These are phyloP conservation scores for Caenorhabditis brenneri DNA, from an alignment of 1,140 invertebrate species.

Conservation along the genomic window DNA sequence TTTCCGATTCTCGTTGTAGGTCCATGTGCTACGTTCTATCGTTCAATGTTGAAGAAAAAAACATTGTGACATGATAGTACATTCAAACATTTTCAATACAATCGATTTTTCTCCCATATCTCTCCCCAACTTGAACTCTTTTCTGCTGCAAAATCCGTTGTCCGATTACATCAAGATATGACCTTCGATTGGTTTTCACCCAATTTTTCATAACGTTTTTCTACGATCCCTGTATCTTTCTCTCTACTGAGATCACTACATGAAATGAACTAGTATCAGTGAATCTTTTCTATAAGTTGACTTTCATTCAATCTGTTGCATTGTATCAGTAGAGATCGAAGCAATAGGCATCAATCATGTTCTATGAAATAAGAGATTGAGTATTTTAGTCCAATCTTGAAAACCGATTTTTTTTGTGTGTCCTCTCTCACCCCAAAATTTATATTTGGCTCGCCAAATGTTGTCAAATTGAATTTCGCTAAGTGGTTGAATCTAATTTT, in stretches of 20 bases:
- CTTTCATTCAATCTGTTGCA: too few species aligned
- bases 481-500: constrained; percentile 7
- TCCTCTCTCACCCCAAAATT: neutral
- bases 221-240: too few species aligned
- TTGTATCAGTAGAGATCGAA: too few species aligned
- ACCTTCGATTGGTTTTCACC: constrained; percentile 1
- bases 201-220: neutral
- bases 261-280: too few species aligned
- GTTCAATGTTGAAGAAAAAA: neutral
- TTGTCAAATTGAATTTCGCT: constrained; percentile 24
- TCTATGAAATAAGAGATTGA: too few species aligned
- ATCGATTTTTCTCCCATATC: neutral
- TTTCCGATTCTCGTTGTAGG: too few species aligned
- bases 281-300: neutral
- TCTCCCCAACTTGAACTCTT: neutral
- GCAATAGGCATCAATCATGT: too few species aligned
- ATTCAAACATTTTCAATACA: too few species aligned
- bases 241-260: too few species aligned
- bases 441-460: neutral
- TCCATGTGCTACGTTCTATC: too few species aligned
- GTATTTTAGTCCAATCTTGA: too few species aligned
- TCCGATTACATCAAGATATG: neutral
- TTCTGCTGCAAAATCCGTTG: neutral
- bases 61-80: too few species aligned
- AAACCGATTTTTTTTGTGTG: neutral